These are phyloP conservation scores for Procavia capensis DNA, from an alignment of 2,113 vertebrate species.

Conservation along the genomic window DNA sequence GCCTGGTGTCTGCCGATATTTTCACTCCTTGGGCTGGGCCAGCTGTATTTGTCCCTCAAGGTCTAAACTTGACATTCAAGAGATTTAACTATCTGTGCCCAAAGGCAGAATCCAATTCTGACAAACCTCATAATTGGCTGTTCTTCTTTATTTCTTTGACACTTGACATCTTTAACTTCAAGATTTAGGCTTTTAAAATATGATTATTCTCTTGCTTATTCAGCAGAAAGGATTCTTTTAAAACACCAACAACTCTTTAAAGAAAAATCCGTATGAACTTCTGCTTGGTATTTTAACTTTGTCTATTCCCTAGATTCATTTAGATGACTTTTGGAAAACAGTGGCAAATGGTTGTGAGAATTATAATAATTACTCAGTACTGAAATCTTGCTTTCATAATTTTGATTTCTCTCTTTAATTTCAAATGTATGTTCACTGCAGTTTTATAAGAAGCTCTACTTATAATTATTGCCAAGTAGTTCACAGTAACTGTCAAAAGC, in stretches of 20 bases:
- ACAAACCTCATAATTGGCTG: neutral
- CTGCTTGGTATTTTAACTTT: conserved; percentile 11
- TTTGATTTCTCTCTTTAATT: conserved; percentile 30
- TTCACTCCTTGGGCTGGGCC: conserved; percentile 30
- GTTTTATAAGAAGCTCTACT: conserved; percentile 23
- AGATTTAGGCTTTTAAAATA: conserved; percentile 33
- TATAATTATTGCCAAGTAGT: neutral
- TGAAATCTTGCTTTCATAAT: conserved; percentile 9
- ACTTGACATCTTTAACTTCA: conserved; percentile 36
- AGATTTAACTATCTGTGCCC: neutral
- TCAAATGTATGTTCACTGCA: neutral
- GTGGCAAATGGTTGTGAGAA: conserved; percentile 18
- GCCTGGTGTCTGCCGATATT: neutral
- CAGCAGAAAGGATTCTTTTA: conserved; percentile 14
- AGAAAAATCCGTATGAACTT: neutral
- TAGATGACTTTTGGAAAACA: conserved; percentile 2
- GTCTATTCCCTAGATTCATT: neutral
- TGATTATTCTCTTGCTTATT: conserved; percentile 20
- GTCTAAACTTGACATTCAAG: neutral
- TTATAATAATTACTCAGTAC: conserved; percentile 2
- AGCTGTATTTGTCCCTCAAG: neutral
- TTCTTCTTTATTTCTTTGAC: conserved; percentile 26
- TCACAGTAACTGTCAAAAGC: conserved; percentile 44
- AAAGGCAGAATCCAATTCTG: conserved; percentile 8
- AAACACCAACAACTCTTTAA: neutral